Evolutionary conservation across 2,113 vertebrate species (phyloP), one percentile per base, ranked within the genome.

Genomic region (Empidonax traillii): DNA sequence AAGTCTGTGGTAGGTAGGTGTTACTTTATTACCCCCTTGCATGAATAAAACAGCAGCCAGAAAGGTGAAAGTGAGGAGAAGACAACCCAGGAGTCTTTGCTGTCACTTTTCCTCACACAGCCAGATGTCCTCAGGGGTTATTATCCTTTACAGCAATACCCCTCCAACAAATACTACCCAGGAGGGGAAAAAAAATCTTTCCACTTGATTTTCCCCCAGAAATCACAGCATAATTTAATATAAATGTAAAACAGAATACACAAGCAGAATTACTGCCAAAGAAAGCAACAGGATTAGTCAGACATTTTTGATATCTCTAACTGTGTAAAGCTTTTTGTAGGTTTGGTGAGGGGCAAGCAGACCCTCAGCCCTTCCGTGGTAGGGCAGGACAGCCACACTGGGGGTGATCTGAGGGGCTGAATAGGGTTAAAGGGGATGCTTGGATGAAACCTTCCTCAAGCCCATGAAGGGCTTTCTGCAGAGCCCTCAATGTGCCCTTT

Each of bases 41-140:
- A 82, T 73, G 30, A 86, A 81, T 94, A 90, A 94, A 95, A 81
- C n/a, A 72, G 37, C 56, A 85, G 52, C 23, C 39, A 61, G 62
- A 87, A 81, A 94, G 61, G 85, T 84, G 74, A 68, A 86, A 94
- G 56, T 10, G 76, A 90, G 85, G 75, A 51, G 37, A 86, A 4
- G 55, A 61, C 68, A 89, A 17, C 49, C 89, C 66, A 22, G 46
- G 83, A 92, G 65, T 28, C 63, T 53, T 63, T 59, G 62, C 87
- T 85, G 49, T 79, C 84, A 69, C 49, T 74, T 85, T 41, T 75
- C 68, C 75, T 59, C 2, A 2, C 28, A 37, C 41, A 90, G n/a
- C 31, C 81, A 51, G 19, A 37, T 44, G 28, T 82, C 78, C 74
- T 83, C 19, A 55, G 74, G 71, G 41, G 9, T 58, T 78, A 12